These are phyloP conservation scores for Odocoileus virginianus DNA, from an alignment of 2,113 vertebrate genomes.

Conservation along the genomic window DNA sequence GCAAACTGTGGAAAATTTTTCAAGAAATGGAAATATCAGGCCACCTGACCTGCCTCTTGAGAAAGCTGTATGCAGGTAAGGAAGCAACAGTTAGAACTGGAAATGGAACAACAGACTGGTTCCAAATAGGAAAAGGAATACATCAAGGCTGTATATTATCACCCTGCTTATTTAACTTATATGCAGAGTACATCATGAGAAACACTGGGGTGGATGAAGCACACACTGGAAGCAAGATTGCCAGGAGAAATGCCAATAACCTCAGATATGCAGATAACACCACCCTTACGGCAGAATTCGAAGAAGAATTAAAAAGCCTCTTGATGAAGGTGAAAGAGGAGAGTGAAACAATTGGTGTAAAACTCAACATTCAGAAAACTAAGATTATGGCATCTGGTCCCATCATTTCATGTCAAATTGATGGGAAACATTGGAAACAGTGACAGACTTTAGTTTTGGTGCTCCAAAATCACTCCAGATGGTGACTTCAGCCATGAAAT, in stretches of 20 bases:
- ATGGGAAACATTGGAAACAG: background rate
- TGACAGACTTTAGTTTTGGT: background rate
- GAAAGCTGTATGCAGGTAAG: background rate
- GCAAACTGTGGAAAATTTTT: background rate
- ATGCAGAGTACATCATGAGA: background rate
- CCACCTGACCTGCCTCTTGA: background rate
- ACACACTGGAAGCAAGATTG: background rate
- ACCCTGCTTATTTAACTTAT: background rate
- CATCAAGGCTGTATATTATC: background rate
- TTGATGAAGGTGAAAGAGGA: background rate
- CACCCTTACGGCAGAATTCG: background rate
- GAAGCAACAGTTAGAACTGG: background rate
- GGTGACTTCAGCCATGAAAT: background rate
- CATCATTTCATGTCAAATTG: background rate
- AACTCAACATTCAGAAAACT: background rate
- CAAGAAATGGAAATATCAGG: background rate
- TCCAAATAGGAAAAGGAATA: background rate
- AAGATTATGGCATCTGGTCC: background rate
- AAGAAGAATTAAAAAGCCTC: background rate
- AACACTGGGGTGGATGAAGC: background rate
- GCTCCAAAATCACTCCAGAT: background rate
- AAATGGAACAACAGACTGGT: background rate
- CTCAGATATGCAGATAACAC: background rate
- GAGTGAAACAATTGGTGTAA: background rate
- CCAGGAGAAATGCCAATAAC: background rate